Evolutionary conservation across 2,113 vertebrate species (phyloP), one percentile per base, ranked within the genome.

Genomic region (Oreochromis spilurus): DNA sequence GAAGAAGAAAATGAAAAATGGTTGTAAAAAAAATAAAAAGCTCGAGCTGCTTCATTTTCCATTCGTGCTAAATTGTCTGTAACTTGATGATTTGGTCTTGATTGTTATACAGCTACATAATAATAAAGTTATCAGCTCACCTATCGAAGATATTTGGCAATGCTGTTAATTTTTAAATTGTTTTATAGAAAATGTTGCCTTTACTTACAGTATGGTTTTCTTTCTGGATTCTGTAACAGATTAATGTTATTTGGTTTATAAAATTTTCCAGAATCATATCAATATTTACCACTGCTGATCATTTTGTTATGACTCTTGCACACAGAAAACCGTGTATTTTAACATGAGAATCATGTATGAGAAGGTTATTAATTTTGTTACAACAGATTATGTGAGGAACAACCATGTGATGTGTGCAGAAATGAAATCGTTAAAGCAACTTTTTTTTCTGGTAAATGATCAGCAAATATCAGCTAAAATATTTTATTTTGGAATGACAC

Each of bases 11-110:
- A 36, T n/a, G 5, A 38, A 19, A 7, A 36, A 65, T n/a, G 19
- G 60, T 17, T n/a, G 60, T 65, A 65, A 34, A 36, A 65, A 65
- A 65, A 65, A 38, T 7, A 65, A n/a, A 62, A 62, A 19, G 58
- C 58, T 62, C 1, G 0, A 62, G 5, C 16, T 19, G 58, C 29
- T 62, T 62, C 3, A 19, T 65, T 65, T 65, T 62, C 31, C 1
- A 65, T 65, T 65, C 0, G 0, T 40, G 6, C 34, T 21, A 38
- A 67, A 67, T 38, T 2, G 2, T 40, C 0, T 38, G 34, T 67
- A 67, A 67, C 34, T 38, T 67, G 19, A 40, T 40, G 36, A 67
- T 24, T 40, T 40, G 19, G 7, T 2, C 4, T 10, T 29, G n/a
- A 79, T 53, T 72, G 6, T 16, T 65, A 72, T 48, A 36, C 1